A percentile compares a stretch with the other conserved stretches of the same genome.
Evolutionary conservation across 92 coral and sea anemone species (phyloP).

Genomic region (Hydrozoanthus gracilis): DNA sequence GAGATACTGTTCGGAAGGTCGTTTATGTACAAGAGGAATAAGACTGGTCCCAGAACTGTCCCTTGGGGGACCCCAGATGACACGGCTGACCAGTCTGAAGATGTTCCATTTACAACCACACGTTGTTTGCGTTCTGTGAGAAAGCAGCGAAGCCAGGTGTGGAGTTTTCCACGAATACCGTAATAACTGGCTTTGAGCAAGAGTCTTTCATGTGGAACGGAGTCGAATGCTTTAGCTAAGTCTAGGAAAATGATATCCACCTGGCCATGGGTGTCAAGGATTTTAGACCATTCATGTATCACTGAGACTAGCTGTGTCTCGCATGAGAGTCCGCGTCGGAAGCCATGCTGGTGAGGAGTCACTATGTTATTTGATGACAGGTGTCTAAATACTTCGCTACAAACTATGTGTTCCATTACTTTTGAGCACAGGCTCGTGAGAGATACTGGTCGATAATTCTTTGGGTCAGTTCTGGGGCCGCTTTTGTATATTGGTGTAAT

Average conservation of each 20-base stretch:
- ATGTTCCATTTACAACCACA: slow-evolving; percentile 8
- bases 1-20: slow-evolving; percentile 5
- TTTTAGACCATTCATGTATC: slow-evolving; percentile 2
- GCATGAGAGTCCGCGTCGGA: slow-evolving; percentile 14
- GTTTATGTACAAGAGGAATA: not conserved
- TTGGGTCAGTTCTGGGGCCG: slow-evolving; percentile 20
- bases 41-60: not conserved
- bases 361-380: not conserved
- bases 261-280: slow-evolving; percentile 15
- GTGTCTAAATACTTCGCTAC: not conserved
- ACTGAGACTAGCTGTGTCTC: slow-evolving; percentile 21
- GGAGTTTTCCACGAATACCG: slow-evolving; percentile 11
- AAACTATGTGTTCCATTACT: slow-evolving; percentile 19
- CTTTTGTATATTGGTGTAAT: slow-evolving; percentile 3
- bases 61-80: slow-evolving; percentile 10
- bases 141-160: slow-evolving; percentile 11
- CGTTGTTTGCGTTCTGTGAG: slow-evolving; percentile 7
- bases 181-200: not conserved
- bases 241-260: not conserved
- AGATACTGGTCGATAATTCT: slow-evolving; percentile 9
- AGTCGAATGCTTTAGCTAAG: not conserved
- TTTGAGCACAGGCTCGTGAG: slow-evolving; percentile 9
- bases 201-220: slow-evolving; percentile 4
- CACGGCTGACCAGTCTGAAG: not conserved
- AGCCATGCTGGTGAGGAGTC: slow-evolving; percentile 20